These are phyloP conservation scores for Hypsibius dujardini DNA, from an alignment of 1,140 invertebrate species.

Conservation along the genomic window DNA sequence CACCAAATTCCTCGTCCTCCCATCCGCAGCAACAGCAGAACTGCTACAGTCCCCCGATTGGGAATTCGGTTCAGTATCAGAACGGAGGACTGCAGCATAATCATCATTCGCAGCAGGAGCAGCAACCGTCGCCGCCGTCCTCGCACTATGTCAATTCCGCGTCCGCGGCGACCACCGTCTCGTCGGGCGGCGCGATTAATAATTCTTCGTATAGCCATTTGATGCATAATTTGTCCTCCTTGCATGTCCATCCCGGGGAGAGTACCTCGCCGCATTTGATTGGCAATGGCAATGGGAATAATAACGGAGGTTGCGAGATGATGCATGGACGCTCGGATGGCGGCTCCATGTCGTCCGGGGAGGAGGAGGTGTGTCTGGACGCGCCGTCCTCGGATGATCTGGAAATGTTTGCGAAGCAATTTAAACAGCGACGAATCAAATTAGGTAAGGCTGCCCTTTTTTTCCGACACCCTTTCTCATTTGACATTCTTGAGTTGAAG, in stretches of 20 bases:
- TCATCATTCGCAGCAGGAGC: not conserved
- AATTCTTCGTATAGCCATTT: no score
- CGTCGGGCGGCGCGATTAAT: no score
- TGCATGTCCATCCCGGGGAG: not conserved
- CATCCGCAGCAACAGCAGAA: not conserved
- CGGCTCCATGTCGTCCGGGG: not conserved
- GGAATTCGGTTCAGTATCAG: no score
- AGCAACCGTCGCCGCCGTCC: not conserved
- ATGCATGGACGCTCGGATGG: not conserved
- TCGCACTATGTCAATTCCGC: no score
- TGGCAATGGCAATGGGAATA: no score
- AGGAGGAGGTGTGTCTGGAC: not conserved
- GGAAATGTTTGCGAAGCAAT: conserved; percentile 9
- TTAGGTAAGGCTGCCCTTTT: conserved; percentile 27
- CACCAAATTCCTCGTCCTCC: not conserved
- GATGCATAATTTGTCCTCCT: no score
- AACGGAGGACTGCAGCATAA: not conserved
- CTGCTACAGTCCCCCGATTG: no score
- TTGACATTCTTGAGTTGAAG: no score
- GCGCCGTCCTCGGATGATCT: not conserved
- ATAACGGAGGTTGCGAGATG: not conserved
- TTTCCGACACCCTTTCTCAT: no score
- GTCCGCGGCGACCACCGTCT: no score
- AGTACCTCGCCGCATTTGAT: not conserved
- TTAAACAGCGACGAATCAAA: conserved; percentile 13